These are phyloP conservation scores for Camponotus fellah DNA, from an alignment of 2,888 invertebrate species.

Conservation along the genomic window DNA sequence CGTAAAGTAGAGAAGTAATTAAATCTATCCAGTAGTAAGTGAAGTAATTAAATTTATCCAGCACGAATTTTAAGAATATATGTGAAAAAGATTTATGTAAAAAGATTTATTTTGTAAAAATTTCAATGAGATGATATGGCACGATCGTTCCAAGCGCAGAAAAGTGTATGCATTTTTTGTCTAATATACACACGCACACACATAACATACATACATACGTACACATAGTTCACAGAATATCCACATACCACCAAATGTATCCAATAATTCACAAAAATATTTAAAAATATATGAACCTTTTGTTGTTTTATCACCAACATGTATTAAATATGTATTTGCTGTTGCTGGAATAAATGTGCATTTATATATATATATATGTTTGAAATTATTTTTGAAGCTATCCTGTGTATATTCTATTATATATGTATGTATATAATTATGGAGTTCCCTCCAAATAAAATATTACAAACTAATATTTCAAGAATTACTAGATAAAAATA, in stretches of 20 bases:
- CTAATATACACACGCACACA: not conserved
- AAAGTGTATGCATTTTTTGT: conserved; percentile 15
- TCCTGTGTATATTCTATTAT: too few species aligned
- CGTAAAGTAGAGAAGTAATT: conserved; percentile 6
- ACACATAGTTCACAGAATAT: conserved; percentile 20
- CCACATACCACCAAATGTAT: conserved; percentile 12
- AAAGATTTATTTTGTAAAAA: not conserved
- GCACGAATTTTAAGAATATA: not conserved
- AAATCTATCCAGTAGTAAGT: not conserved
- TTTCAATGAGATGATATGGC: not conserved
- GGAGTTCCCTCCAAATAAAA: too few species aligned
- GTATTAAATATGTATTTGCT: conserved; percentile 31
- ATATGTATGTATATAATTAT: too few species aligned
- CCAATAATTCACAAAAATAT: conserved; percentile 6
- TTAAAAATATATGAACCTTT: conserved; percentile 9
- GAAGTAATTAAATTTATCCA: conserved; percentile 27
- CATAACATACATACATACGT: too few species aligned
- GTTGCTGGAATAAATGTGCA: conserved; percentile 48
- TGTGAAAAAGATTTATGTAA: not conserved
- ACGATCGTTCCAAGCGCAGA: conserved; percentile 4
- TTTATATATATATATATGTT: conserved; percentile 11
- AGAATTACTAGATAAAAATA: too few species aligned
- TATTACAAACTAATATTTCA: too few species aligned
- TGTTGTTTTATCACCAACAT: conserved; percentile 15
- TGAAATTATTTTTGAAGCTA: too few species aligned